Base-by-base conservation (phyloP, 2,113 vertebrate species). In the Hyperopisus bebe region DNA sequence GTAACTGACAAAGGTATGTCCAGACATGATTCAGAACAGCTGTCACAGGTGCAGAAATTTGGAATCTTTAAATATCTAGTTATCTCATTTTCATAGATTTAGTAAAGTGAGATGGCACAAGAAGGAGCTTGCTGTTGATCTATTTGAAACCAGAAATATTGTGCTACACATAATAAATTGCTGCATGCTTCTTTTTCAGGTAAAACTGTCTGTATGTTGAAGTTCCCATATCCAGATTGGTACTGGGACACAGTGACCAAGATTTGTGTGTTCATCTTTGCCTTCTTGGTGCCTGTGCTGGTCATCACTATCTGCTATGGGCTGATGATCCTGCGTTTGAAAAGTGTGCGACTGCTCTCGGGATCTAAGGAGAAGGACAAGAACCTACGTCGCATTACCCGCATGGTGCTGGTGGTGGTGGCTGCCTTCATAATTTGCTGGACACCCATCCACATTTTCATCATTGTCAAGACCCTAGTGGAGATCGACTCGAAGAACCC, bases 391-490 rank as follows among this genome's bases (percentile, higher is more conserved):
- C 96, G 98, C 91, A 99, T 99, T 95, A 99, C 98, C 0, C 97
- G 97, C 92, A 99, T 99, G 98, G 98, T 99, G 86, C 96, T 99
- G 92, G 97, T 99, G 92, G 96, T 99, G 17, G 98, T 99, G 91
- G 97, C 98, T 0, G 98, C 97, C 92, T 99, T 99, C 94, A 97
- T 99, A 92, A 92, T 99, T 94, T 99, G 98, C 94, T 99, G 98
- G 98, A 98, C 98, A 0, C 98, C 98, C 91, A 99, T 99, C 94
- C 98, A 99, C 94, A 96, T 99, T 94, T 99, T 99, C 50, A 98
- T 99, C 94, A 99, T 99, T 0, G 91, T 99, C 93, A 98, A 95
- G 95, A 98, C 96, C 0, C 94, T 98, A 93, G 97, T 98, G 93
- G 94, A 96, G 89, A 97, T 99, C 7, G 92, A 98, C 91, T 94